These are phyloP conservation scores for Dolichallabes microphthalmus DNA, from an alignment of 2,113 vertebrate genomes.

Conservation along the genomic window DNA sequence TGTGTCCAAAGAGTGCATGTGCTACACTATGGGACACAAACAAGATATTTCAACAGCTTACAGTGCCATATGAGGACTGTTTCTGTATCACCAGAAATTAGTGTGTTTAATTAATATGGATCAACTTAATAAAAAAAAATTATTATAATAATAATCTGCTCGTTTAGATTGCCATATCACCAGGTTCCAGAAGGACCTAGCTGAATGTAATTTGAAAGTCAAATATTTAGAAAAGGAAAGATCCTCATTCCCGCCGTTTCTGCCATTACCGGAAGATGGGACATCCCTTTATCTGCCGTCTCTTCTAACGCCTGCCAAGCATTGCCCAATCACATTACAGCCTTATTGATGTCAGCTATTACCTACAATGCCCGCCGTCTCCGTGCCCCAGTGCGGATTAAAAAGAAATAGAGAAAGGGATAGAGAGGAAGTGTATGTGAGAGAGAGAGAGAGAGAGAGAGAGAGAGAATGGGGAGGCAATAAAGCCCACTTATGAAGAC, in stretches of 20 bases:
- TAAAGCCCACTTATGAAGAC: slow-evolving; percentile 72
- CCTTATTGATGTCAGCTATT: slow-evolving; percentile 77
- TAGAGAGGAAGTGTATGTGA: not conserved
- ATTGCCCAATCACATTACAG: slow-evolving; percentile 75
- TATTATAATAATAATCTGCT: not conserved
- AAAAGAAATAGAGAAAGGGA: slow-evolving; percentile 40
- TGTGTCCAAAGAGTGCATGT: not conserved
- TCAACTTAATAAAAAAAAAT: not conserved
- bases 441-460: not conserved
- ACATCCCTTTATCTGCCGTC: slow-evolving; percentile 57
- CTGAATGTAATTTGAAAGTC: not conserved
- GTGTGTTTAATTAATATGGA: not conserved
- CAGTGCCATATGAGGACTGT: not conserved
- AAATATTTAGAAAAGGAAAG: not conserved
- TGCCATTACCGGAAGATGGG: slow-evolving; percentile 64
- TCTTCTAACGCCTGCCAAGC: slow-evolving; percentile 70
- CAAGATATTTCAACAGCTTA: not conserved
- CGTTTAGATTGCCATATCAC: not conserved
- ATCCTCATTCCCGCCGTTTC: not conserved
- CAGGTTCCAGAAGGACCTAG: not conserved
- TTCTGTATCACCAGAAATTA: not conserved
- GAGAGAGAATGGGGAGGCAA: slow-evolving; percentile 59
- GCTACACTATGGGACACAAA: not conserved
- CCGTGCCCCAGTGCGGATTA: slow-evolving; percentile 61
- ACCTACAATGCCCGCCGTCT: slow-evolving; percentile 65